phyloP scores from a whole-genome alignment of 2,113 vertebrate species.

The Channa argus region DNA sequence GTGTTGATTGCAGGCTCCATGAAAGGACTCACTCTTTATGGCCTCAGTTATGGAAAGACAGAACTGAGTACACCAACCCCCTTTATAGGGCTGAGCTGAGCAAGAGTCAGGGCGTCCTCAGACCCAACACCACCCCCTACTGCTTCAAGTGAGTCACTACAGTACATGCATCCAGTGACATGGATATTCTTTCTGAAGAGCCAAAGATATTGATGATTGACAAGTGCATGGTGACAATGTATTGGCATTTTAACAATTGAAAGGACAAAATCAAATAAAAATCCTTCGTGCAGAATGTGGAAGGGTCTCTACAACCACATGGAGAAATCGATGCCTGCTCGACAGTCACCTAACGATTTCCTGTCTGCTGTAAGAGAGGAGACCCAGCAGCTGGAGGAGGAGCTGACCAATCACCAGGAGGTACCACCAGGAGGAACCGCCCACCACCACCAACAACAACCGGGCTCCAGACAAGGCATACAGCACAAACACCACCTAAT shows the following conservation, averaged over 20 bases:
- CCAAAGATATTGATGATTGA: too few species aligned
- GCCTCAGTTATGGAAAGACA: slow-evolving; percentile 93
- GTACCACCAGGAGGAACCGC: slow-evolving; percentile 81
- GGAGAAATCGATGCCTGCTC: slow-evolving; percentile 88
- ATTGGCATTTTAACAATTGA: too few species aligned
- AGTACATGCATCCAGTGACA: neutral
- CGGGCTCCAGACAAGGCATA: slow-evolving; percentile 83
- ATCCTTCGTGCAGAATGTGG: slow-evolving; percentile 87
- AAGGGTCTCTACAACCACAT: slow-evolving; percentile 93
- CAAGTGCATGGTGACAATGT: too few species aligned
- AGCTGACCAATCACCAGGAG: slow-evolving; percentile 84
- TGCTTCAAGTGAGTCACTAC: slow-evolving; percentile 91
- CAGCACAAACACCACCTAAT: slow-evolving; percentile 63
- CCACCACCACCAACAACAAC: slow-evolving; percentile 63
- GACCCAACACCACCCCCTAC: slow-evolving; percentile 87
- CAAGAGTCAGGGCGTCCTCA: slow-evolving; percentile 86
- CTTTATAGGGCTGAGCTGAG: slow-evolving; percentile 88
- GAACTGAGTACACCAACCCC: slow-evolving; percentile 88
- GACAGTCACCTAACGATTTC: slow-evolving; percentile 89
- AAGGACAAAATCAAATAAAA: too few species aligned
- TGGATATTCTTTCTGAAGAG: too few species aligned
- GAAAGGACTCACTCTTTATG: slow-evolving; percentile 93
- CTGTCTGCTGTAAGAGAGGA: slow-evolving; percentile 83
- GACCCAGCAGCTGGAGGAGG: slow-evolving; percentile 83
- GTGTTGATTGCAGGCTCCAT: slow-evolving; percentile 82